Conservation (phyloP, 2,797 vertebrate genomes). For the Propithecus perrieri region DNA sequence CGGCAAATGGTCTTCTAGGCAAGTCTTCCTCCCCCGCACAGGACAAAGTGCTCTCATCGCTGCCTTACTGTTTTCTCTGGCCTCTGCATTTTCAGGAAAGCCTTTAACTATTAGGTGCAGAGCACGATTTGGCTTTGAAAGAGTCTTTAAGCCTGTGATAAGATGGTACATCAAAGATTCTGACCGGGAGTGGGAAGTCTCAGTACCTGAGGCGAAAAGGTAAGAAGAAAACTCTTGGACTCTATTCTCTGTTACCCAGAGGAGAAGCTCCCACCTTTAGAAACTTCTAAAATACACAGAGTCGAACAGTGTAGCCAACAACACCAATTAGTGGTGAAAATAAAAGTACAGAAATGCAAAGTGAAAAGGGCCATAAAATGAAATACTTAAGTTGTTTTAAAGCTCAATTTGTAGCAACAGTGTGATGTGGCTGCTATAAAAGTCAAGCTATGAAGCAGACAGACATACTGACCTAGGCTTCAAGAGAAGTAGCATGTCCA, state of each 20-base stretch:
- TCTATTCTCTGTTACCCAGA: neutral
- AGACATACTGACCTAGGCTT: neutral
- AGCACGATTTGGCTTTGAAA: conserved; percentile 87
- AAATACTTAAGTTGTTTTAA: neutral
- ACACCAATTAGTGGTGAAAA: neutral
- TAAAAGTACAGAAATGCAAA: neutral
- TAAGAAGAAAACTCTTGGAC: conserved; percentile 49
- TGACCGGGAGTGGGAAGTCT: conserved; percentile 57
- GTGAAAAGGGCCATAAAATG: neutral
- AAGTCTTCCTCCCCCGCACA: accelerated
- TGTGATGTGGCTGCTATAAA: neutral
- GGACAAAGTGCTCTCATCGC: neutral
- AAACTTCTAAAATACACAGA: neutral
- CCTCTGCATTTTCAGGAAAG: conserved; percentile 83
- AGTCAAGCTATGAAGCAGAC: neutral
- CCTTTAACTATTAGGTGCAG: conserved; percentile 86
- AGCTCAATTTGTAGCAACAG: neutral
- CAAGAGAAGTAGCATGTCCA: accelerated
- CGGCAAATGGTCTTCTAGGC: accelerated
- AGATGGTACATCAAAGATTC: conserved; percentile 84
- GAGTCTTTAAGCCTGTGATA: conserved; percentile 64
- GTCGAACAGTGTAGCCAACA: too few relatives aligned
- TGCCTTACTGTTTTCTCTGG: conserved; percentile 15
- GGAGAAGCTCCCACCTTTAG: neutral
- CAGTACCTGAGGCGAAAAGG: conserved; percentile 63